Evolutionary conservation across 2,113 vertebrate species (phyloP).

Genomic region (Micronisus gabar): DNA sequence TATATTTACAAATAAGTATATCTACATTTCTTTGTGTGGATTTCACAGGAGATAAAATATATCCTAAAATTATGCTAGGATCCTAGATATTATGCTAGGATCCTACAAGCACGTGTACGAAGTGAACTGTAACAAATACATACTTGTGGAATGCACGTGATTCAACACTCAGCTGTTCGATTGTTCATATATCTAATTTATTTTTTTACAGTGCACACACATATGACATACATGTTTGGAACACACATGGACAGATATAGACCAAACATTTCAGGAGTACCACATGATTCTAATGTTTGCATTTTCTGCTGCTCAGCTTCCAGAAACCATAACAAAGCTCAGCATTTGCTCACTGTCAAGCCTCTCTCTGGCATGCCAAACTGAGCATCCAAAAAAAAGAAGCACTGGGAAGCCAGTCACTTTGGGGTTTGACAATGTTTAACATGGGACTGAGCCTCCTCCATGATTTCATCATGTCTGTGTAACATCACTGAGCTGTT

Average conservation of each 20-base stretch:
- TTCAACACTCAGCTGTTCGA: not conserved
- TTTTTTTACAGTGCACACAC: not conserved
- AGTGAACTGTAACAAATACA: not conserved
- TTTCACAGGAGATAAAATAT: not conserved
- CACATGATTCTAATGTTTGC: not conserved
- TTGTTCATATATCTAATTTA: not conserved
- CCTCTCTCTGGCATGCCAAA: accelerated
- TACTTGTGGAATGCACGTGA: not conserved
- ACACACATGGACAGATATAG: accelerated
- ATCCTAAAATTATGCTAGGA: not conserved
- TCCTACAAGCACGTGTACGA: not conserved
- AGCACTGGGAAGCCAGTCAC: not conserved
- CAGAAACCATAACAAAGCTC: not conserved
- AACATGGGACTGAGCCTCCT: not conserved
- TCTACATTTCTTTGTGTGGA: not conserved
- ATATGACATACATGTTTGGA: not conserved
- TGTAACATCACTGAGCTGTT: not conserved
- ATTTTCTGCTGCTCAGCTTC: not conserved
- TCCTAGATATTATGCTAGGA: not conserved
- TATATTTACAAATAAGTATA: not conserved
- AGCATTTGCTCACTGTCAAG: not conserved
- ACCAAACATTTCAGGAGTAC: not conserved
- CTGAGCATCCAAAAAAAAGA: not conserved
- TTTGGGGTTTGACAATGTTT: not conserved
- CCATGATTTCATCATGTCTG: not conserved